Percentiles rank a stretch among this genome's conserved stretches.
phyloP scores from a whole-genome alignment of 2,888 invertebrate species.

The Cordilura impudica region DNA sequence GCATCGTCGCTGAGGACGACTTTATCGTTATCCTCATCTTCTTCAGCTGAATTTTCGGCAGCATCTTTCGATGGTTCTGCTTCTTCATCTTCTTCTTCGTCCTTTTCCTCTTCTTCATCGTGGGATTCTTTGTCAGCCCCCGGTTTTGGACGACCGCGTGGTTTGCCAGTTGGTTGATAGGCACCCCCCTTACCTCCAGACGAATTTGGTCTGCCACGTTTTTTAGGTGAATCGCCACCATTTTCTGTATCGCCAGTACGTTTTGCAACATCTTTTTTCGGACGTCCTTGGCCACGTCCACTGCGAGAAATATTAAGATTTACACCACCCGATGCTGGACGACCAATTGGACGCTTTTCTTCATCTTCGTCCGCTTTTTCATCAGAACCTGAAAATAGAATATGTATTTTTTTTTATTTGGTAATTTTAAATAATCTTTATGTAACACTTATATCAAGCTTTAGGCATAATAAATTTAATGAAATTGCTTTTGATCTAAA shows the following conservation, averaged over 20 bases:
- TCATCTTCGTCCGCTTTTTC: conserved; percentile 65
- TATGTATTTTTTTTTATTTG: not conserved
- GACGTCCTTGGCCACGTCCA: conserved; percentile 71
- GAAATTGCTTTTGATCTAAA: too few species aligned
- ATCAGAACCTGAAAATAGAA: conserved; percentile 53
- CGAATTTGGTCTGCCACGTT: conserved; percentile 66
- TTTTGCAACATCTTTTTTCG: conserved; percentile 64
- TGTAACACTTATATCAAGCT: not conserved
- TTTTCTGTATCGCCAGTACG: conserved; percentile 34
- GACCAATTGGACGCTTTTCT: conserved; percentile 69
- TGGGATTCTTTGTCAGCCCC: conserved; percentile 28
- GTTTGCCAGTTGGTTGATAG: conserved; percentile 66
- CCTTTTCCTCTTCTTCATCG: conserved; percentile 34
- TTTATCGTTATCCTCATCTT: conserved; percentile 49
- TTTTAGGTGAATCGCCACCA: conserved; percentile 50
- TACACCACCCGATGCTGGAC: conserved; percentile 69
- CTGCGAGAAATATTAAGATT: conserved; percentile 70
- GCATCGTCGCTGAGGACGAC: conserved; percentile 33
- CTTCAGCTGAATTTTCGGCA: conserved; percentile 30
- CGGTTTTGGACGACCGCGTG: conserved; percentile 71
- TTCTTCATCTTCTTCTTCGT: not conserved
- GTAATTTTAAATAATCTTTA: not conserved
- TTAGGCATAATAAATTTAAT: too few species aligned
- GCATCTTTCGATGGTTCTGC: conserved; percentile 15
- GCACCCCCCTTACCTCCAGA: conserved; percentile 22